Percentiles rank a stretch among this genome's conserved stretches.
Conservation (phyloP, 2,888 invertebrate species). For the Plemyria rubiginata region DNA sequence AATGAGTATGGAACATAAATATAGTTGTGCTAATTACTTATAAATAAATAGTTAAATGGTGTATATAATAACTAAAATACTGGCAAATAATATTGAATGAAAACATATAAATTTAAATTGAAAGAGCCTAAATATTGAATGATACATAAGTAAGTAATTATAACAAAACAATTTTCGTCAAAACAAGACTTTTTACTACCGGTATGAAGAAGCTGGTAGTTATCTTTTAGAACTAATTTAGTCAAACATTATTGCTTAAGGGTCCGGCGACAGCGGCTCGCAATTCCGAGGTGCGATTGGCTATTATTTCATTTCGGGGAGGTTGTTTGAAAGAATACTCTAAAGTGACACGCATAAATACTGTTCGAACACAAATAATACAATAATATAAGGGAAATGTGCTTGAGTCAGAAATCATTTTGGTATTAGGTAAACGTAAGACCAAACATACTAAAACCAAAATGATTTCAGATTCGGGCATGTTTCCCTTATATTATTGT, state of each 20-base stretch:
- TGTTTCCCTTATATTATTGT: too few species aligned
- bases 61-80: constrained; percentile 24
- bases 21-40: constrained; percentile 17
- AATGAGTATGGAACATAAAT: constrained; percentile 2
- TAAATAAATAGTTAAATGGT: constrained; percentile 3
- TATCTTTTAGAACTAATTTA: not conserved
- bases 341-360: too few species aligned
- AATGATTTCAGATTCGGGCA: too few species aligned
- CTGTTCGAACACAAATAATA: too few species aligned
- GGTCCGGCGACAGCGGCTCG: too few species aligned
- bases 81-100: constrained; percentile 13
- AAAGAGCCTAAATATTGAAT: not conserved
- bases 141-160: not conserved
- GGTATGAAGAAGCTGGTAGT: not conserved
- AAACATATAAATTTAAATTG: not conserved
- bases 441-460: too few species aligned
- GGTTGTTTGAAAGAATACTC: too few species aligned
- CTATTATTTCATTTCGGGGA: too few species aligned
- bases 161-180: not conserved
- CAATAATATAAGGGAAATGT: too few species aligned
- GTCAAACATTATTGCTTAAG: not conserved
- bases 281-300: too few species aligned
- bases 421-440: too few species aligned
- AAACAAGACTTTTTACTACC: not conserved
- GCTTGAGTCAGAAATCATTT: too few species aligned